Conservation (phyloP, 2,113 vertebrate genomes). For the Neodon shergylaensis region DNA sequence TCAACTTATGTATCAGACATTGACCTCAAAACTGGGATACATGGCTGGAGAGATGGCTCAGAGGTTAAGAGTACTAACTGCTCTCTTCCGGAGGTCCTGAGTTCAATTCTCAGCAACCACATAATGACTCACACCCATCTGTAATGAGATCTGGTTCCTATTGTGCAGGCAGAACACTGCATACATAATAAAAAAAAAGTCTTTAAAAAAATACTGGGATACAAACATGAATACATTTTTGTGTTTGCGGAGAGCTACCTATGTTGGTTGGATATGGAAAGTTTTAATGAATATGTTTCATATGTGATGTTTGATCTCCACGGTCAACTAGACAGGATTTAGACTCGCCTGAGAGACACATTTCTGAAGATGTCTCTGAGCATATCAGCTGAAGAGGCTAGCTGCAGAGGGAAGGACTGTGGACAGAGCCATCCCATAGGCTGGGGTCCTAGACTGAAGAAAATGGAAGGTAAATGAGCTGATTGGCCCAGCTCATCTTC, state of each 20-base stretch:
- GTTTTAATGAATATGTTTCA: not conserved
- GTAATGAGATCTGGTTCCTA: no score
- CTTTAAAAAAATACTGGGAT: not conserved
- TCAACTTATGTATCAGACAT: not conserved
- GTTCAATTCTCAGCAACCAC: no score
- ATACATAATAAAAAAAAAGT: no score
- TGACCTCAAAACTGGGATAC: not conserved
- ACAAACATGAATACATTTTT: not conserved
- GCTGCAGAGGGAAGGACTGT: not conserved
- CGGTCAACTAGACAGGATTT: not conserved
- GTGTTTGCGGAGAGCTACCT: not conserved
- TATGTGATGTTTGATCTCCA: not conserved
- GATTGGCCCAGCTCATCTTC: not conserved
- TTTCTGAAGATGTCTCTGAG: not conserved
- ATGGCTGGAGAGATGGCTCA: no score
- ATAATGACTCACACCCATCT: no score
- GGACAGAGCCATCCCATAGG: not conserved
- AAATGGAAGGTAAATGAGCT: not conserved
- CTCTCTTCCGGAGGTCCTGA: no score
- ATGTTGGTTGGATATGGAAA: not conserved
- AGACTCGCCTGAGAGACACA: not conserved
- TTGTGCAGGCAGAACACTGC: no score
- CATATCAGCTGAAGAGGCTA: not conserved
- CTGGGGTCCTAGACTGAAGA: not conserved
- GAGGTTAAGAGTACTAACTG: no score